Evolutionary conservation across 2,888 invertebrate species (phyloP).

Genomic region (Argynnis bischoffii): DNA sequence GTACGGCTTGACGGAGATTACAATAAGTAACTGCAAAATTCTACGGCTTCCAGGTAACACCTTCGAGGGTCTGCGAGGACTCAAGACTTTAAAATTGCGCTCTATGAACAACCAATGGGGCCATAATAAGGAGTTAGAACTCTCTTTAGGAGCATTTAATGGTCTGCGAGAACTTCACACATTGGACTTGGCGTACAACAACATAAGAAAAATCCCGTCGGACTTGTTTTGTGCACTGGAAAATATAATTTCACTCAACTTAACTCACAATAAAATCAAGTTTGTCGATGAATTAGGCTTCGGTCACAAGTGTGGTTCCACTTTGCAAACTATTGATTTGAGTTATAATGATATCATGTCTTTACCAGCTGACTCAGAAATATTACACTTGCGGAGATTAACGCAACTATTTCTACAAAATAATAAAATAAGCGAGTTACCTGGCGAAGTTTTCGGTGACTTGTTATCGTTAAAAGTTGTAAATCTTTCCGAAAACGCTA

Average conservation of each 20-base stretch:
- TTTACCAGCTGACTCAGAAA: constrained; percentile 88
- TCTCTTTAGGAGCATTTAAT: constrained; percentile 86
- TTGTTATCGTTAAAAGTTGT: constrained; percentile 90
- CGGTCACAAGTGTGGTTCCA: constrained; percentile 83
- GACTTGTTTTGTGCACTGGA: constrained; percentile 90
- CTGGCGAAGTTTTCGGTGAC: constrained; percentile 89
- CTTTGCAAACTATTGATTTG: constrained; percentile 90
- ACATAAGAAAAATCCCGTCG: constrained; percentile 89
- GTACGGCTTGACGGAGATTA: constrained; percentile 89
- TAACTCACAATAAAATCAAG: constrained; percentile 91
- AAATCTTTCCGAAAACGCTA: constrained; percentile 92
- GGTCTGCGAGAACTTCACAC: constrained; percentile 90
- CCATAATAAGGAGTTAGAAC: constrained; percentile 86
- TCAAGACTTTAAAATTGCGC: constrained; percentile 89
- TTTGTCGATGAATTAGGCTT: constrained; percentile 90
- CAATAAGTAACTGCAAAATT: constrained; percentile 90
- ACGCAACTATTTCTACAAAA: constrained; percentile 91
- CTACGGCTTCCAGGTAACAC: constrained; percentile 88
- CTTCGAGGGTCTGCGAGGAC: constrained; percentile 90
- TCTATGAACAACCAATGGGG: constrained; percentile 91
- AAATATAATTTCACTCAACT: constrained; percentile 91
- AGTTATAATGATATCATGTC: constrained; percentile 90
- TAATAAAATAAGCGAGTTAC: constrained; percentile 91
- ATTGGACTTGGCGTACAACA: constrained; percentile 90
- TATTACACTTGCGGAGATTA: constrained; percentile 89